Conservation (phyloP, 2,888 invertebrate species). For the Nematopogon swammerdamellus region DNA sequence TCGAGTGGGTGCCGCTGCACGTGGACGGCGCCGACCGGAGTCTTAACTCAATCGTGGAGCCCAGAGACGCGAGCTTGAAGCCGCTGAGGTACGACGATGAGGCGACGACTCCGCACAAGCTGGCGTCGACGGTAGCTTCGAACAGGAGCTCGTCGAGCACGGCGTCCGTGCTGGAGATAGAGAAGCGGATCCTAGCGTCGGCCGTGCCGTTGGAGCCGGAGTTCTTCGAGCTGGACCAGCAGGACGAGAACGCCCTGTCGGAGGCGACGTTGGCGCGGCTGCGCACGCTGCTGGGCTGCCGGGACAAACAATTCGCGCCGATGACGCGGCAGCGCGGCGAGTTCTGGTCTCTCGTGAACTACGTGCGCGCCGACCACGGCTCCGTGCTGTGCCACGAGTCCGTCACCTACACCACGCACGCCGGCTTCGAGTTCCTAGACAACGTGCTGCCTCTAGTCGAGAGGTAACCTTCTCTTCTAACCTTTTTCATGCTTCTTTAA, state of each 20-base stretch:
- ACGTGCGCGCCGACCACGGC: slow-evolving; percentile 69
- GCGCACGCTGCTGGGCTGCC: slow-evolving; percentile 56
- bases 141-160: slow-evolving; percentile 46
- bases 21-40: slow-evolving; percentile 32
- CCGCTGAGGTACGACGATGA: slow-evolving; percentile 24
- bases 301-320: slow-evolving; percentile 58
- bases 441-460: slow-evolving; percentile 82
- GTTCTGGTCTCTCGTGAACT: slow-evolving; percentile 89
- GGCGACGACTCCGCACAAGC: slow-evolving; percentile 36
- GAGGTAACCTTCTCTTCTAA: slow-evolving; percentile 39
- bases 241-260: slow-evolving; percentile 36
- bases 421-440: slow-evolving; percentile 87
- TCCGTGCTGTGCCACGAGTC: slow-evolving; percentile 74
- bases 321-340: slow-evolving; percentile 71
- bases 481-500: too few relatives aligned
- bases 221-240: slow-evolving; percentile 25
- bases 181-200: slow-evolving; percentile 28
- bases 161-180: slow-evolving; percentile 29
- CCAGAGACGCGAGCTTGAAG: slow-evolving; percentile 19
- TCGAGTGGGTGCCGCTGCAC: slow-evolving; percentile 38
- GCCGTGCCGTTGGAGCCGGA: slow-evolving; percentile 27
- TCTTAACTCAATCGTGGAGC: slow-evolving; percentile 17
- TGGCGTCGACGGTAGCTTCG: slow-evolving; percentile 38
- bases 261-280: slow-evolving; percentile 34
- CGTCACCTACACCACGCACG: slow-evolving; percentile 90